Evolutionary conservation across 1,140 invertebrate species (phyloP), one percentile per base, ranked within the genome.

Genomic region (Apis florea): DNA sequence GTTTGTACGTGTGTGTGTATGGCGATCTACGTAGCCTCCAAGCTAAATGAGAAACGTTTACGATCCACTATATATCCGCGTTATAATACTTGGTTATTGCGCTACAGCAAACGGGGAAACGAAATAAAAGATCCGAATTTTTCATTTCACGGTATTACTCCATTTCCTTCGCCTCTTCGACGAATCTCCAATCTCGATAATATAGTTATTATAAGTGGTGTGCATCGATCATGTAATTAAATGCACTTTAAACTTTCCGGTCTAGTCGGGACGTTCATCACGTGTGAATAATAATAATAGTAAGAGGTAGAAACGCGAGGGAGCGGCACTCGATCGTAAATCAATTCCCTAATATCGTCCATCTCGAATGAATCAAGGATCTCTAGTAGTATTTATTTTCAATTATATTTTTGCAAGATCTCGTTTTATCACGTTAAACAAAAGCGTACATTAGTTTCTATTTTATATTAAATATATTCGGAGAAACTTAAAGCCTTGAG

Each of bases 341-440:
- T 63, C 61, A 17, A 31, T 49, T 26, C 31, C 21, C 31, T 19
- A n/a, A n/a, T 15, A 2, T 40, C 31, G 51, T 31, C 40, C 47
- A 26, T 80, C 61, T 15, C 54, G 53, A 74, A 73, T 59, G 71
- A 58, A 80, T 47, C 59, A 80, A 64, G 31, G 24, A 24, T 56
- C 53, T n/a, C 47, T 56, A 53, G 10, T 54, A 26, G 15, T 54
- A 49, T 81, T 81, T 75, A 75, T 81, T 81, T 81, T 81, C 63
- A 66, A 81, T 81, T 81, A 81, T 81, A 81, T 81, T 81, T 81
- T 72, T 81, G 79, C 79, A 81, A 81, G 79, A 81, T 81, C 79
- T 81, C 63, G 79, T 81, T 81, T 53, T 64, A 75, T 75, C 63
- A 81, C 72, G 79, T 81, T 81, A 81, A 81, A 81, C 79, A 81